Conservation (phyloP, 2,888 invertebrate genomes). For the Pammene aurita region DNA sequence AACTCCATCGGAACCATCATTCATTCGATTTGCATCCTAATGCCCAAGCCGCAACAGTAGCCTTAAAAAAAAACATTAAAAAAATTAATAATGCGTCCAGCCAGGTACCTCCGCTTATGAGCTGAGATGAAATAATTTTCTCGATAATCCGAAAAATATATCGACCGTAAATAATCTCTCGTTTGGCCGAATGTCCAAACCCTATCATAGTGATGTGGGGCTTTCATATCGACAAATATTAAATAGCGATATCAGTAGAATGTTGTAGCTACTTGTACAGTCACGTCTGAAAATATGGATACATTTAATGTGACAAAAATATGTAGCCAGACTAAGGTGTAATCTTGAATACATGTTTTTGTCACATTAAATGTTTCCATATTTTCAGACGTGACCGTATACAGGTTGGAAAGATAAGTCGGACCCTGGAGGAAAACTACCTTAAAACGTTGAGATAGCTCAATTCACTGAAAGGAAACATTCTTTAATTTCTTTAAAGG, state of each 20-base stretch:
- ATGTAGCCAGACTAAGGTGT: too few relatives aligned
- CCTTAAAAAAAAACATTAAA: conserved; percentile 37
- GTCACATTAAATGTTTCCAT: too few relatives aligned
- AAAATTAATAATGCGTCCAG: conserved; percentile 36
- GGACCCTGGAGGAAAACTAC: too few relatives aligned
- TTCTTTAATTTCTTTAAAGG: too few relatives aligned
- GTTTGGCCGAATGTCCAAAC: conserved; percentile 73
- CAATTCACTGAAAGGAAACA: too few relatives aligned
- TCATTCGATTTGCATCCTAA: conserved; percentile 41
- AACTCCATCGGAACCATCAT: conserved; percentile 5
- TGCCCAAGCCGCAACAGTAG: conserved; percentile 53
- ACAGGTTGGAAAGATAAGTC: too few relatives aligned
- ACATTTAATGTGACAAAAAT: too few relatives aligned
- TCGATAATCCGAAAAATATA: conserved; percentile 79
- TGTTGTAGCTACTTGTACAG: too few relatives aligned
- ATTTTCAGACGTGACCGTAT: too few relatives aligned
- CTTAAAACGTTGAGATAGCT: too few relatives aligned
- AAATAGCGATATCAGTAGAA: conserved; percentile 17
- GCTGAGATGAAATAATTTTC: conserved; percentile 78
- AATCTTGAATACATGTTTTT: too few relatives aligned
- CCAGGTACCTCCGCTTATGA: conserved; percentile 52
- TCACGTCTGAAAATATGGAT: too few relatives aligned
- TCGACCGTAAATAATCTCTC: conserved; percentile 73
- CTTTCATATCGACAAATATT: conserved; percentile 10
- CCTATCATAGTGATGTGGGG: conserved; percentile 61